Evolutionary conservation across 2,797 vertebrate species (phyloP).

Genomic region (Amazona finschi): DNA sequence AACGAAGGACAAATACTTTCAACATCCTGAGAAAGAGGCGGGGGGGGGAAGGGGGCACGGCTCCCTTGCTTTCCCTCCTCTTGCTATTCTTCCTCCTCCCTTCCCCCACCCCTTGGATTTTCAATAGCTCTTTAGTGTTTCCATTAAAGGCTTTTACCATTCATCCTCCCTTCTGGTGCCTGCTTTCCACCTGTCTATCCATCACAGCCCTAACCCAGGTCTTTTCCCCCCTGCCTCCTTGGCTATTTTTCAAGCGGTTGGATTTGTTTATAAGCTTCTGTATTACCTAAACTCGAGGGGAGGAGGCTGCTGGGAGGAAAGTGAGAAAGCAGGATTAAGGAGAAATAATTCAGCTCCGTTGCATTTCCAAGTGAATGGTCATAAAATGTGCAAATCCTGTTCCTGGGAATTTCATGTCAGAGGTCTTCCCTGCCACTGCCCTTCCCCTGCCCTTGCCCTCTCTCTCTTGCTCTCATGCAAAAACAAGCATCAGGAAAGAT

Average conservation of each 20-base stretch:
- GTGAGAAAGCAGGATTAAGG: constrained; percentile 63
- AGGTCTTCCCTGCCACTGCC: constrained; percentile 34
- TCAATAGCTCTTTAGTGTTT: constrained; percentile 69
- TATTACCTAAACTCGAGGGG: constrained; percentile 36
- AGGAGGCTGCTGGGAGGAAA: constrained; percentile 40
- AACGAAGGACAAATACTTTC: constrained; percentile 67
- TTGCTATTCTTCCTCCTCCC: constrained; percentile 61
- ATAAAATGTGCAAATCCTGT: constrained; percentile 67
- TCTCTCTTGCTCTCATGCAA: neutral
- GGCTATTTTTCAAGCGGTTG: constrained; percentile 11
- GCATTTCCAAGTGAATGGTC: constrained; percentile 57
- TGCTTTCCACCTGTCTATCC: constrained; percentile 67
- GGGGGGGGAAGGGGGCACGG: constrained; percentile 31
- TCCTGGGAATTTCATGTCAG: constrained; percentile 48
- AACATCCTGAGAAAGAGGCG: constrained; percentile 64
- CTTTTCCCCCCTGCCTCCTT: neutral
- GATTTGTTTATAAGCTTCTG: constrained; percentile 66
- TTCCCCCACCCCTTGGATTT: constrained; percentile 54
- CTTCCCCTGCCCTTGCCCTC: neutral
- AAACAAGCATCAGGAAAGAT: neutral
- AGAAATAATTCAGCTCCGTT: constrained; percentile 40
- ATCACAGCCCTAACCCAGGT: constrained; percentile 52
- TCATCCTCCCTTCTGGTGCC: constrained; percentile 58
- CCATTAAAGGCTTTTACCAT: constrained; percentile 66
- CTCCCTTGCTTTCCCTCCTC: constrained; percentile 54